Evolutionary conservation across 1,140 invertebrate species (phyloP).

Genomic region (Drosophila sulfurigaster): DNA sequence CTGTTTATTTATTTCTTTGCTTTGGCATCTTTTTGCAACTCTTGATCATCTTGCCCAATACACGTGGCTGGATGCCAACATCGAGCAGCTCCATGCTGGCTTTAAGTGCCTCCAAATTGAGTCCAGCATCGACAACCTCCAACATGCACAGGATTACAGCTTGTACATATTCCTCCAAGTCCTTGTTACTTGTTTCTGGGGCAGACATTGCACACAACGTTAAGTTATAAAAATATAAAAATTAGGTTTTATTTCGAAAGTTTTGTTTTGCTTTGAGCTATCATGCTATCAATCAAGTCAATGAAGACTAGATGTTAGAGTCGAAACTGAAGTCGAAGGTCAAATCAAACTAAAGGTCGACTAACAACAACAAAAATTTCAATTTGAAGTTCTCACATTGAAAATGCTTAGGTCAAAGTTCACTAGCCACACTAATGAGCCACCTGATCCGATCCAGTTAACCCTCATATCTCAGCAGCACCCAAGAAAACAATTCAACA

Average conservation of each 20-base stretch:
- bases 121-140: slow-evolving; percentile 23
- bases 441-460: slow-evolving; percentile 61
- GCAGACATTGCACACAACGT: slow-evolving; percentile 30
- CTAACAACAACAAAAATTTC: not conserved
- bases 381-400: slow-evolving; percentile 7
- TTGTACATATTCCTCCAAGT: not conserved
- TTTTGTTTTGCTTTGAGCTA: slow-evolving; percentile 14
- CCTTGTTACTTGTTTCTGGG: not conserved
- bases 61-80: not conserved
- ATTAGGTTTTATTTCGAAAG: not conserved
- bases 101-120: slow-evolving; percentile 35
- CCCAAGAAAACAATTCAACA: slow-evolving; percentile 8
- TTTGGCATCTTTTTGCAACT: not conserved
- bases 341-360: slow-evolving; percentile 4
- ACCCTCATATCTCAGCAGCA: slow-evolving; percentile 29
- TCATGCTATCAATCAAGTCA: slow-evolving; percentile 24
- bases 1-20: not conserved
- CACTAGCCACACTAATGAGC: slow-evolving; percentile 33
- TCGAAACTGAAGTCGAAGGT: not conserved
- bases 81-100: slow-evolving; percentile 33
- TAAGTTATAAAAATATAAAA: not conserved
- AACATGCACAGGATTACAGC: slow-evolving; percentile 27
- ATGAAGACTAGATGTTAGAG: slow-evolving; percentile 11
- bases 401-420: slow-evolving; percentile 58
- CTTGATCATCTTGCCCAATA: slow-evolving; percentile 26